phyloP scores from a whole-genome alignment of 2,113 vertebrate species.

The Phylloscopus whistleri region DNA sequence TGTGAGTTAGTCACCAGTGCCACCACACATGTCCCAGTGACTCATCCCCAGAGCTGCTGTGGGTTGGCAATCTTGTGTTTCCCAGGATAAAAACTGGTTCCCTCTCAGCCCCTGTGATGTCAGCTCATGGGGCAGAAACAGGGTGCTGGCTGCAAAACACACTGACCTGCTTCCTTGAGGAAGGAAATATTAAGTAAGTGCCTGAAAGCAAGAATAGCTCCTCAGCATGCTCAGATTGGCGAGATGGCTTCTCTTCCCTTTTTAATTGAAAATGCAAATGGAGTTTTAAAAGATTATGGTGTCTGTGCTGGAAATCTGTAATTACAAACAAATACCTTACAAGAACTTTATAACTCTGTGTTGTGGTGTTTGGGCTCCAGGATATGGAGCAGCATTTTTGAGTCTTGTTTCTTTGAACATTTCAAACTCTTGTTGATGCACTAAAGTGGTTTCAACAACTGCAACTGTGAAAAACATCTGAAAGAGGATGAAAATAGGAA shows the following conservation, averaged over 20 bases:
- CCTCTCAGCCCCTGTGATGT: background rate
- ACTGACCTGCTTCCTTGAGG: conserved; percentile 4
- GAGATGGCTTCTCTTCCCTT: background rate
- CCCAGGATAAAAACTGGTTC: background rate
- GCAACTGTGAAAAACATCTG: background rate
- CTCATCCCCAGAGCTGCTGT: conserved; percentile 11
- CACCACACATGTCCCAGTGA: conserved; percentile 29
- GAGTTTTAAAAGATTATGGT: background rate
- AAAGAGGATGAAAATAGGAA: background rate
- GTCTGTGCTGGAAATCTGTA: background rate
- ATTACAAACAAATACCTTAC: background rate
- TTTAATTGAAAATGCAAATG: background rate
- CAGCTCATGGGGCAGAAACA: background rate
- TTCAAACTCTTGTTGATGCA: background rate
- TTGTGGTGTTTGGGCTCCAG: background rate
- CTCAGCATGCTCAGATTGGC: background rate
- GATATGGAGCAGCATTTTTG: background rate
- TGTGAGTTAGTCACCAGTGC: conserved; percentile 50
- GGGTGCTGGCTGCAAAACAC: background rate
- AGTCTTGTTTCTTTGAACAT: background rate
- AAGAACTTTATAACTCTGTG: background rate
- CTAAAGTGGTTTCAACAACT: background rate
- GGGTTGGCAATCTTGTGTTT: background rate
- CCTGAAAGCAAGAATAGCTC: background rate
- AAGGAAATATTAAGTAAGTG: conserved; percentile 28